Evolutionary conservation across 2,888 invertebrate species (phyloP), one percentile per base, ranked within the genome.

Genomic region (Scelioninae gen. 1): DNA sequence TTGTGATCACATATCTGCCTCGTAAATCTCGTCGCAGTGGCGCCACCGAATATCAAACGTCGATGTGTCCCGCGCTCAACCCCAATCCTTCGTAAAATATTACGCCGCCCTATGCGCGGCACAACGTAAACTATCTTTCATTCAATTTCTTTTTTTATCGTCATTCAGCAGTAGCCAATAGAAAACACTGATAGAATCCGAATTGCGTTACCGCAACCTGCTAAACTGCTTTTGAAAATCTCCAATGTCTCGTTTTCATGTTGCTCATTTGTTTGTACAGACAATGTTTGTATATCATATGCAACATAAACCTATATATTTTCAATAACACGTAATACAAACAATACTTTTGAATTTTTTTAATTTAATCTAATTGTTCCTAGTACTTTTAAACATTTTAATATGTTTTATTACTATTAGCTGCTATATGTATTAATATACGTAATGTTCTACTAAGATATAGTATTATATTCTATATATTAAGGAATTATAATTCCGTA

Each of bases 1-100:
- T 92, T 92, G 92, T 89, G 92, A 92, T 92, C 92, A 91, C 92
- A 92, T 92, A 92, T 92, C 92, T 92, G 92, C 91, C 91, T 92
- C 92, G 92, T 92, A 92, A 92, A 92, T 92, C 92, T 92, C 91
- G 85, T 86, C 87, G 87, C 88, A 88, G 88, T 89, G 88, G 88
- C 88, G 88, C 87, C 87, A 86, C 86, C 86, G 86, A 92, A 92
- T 92, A 92, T 92, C 92, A 92, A 92, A 92, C 92, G 92, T 92
- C 92, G 91, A 92, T 92, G 92, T 89, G 88, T 88, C 89, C 88
- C 80, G 86, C 80, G 80, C 84, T 81, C 86, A 85, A 88, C 87
- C 87, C 89, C 90, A 89, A 90, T 91, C 90, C 90, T 88, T 86
- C 90, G 90, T 91, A 91, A 92, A 92, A 92, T 92, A 91, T 92